Conservation (phyloP, 2,888 invertebrate species). For the Charanyca ferruginea region DNA sequence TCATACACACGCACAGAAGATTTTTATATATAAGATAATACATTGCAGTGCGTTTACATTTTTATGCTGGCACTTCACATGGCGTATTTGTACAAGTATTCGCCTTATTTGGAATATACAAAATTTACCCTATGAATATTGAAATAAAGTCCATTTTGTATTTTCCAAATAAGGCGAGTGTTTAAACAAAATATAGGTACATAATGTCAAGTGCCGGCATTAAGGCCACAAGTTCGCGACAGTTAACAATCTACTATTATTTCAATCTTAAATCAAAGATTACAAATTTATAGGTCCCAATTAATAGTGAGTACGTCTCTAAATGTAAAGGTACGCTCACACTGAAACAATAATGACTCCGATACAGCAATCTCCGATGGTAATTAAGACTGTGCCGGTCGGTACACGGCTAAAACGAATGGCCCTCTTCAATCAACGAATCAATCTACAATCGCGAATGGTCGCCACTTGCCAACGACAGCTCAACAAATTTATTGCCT, state of each 20-base stretch:
- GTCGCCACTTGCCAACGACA: slow-evolving; percentile 89
- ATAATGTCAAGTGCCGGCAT: neutral
- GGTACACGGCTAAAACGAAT: slow-evolving; percentile 87
- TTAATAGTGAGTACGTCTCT: slow-evolving; percentile 32
- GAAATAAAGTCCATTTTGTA: too few species aligned
- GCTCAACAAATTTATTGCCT: slow-evolving; percentile 89
- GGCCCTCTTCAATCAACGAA: slow-evolving; percentile 90
- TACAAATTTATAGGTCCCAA: slow-evolving; percentile 29
- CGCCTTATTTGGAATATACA: too few species aligned
- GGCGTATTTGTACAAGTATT: too few species aligned
- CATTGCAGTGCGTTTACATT: too few species aligned
- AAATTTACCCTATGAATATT: too few species aligned
- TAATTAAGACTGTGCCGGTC: slow-evolving; percentile 87
- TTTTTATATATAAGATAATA: too few species aligned
- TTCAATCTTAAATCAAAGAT: slow-evolving; percentile 24
- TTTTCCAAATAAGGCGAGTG: too few species aligned
- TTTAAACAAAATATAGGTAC: too few species aligned
- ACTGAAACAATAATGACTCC: slow-evolving; percentile 76
- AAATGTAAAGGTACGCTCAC: slow-evolving; percentile 65
- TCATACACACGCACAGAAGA: too few species aligned
- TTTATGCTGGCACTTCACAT: too few species aligned
- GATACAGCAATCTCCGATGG: slow-evolving; percentile 86
- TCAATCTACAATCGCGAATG: slow-evolving; percentile 90
- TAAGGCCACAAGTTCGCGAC: neutral
- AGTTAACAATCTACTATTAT: neutral